phyloP scores from a whole-genome alignment of 2,888 invertebrate species.

The Vandiemenella viatica region DNA sequence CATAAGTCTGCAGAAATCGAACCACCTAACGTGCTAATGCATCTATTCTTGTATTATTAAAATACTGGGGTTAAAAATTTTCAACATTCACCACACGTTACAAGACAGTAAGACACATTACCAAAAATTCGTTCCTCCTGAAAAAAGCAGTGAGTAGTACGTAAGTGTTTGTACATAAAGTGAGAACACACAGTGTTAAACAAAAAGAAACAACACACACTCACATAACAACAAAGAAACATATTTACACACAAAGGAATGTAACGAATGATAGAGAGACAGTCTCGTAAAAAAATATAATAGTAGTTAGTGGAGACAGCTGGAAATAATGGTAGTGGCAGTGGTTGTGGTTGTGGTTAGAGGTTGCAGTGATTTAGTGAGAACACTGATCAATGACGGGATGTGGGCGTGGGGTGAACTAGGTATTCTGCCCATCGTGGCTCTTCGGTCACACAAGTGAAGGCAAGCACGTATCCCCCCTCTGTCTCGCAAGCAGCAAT shows the following conservation, averaged over 20 bases:
- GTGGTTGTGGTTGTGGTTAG: no score
- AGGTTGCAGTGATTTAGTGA: no score
- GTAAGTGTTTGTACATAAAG: neutral
- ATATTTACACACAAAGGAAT: neutral
- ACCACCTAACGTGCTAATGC: no score
- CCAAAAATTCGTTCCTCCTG: conserved; percentile 6
- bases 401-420: no score
- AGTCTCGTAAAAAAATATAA: no score
- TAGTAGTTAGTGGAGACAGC: no score
- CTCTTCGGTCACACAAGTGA: conserved; percentile 1
- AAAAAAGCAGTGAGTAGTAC: conserved; percentile 3
- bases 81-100: neutral
- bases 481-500: conserved; percentile 10
- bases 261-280: neutral
- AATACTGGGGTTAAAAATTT: no score
- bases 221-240: neutral
- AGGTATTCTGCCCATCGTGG: no score
- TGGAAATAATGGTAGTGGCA: no score
- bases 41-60: no score
- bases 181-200: neutral
- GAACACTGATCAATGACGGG: no score
- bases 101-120: neutral
- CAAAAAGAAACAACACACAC: neutral
- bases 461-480: neutral
- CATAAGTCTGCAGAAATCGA: no score